Evolutionary conservation across 2,888 invertebrate genomes (phyloP).

Genomic region (Galerucella calmariensis): DNA sequence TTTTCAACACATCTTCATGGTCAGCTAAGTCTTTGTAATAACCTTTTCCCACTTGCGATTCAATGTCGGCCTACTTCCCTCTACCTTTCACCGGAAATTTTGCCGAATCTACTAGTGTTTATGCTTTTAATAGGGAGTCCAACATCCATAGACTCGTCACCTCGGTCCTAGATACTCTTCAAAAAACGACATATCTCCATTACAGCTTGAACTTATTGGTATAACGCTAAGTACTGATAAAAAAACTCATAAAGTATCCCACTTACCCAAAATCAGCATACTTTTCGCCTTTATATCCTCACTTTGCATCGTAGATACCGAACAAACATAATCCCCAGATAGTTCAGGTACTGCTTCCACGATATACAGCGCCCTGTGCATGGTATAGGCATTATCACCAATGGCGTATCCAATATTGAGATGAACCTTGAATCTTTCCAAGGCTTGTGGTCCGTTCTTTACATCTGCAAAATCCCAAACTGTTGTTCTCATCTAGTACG

Average conservation of each 20-base stretch:
- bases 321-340: slow-evolving; percentile 77
- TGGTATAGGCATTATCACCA: slow-evolving; percentile 69
- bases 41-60: no score
- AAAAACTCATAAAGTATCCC: background rate
- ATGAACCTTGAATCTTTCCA: slow-evolving; percentile 62
- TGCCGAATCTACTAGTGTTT: no score
- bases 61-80: no score
- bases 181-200: no score
- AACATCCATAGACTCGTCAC: no score
- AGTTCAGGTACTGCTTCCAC: slow-evolving; percentile 73
- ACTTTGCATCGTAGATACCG: slow-evolving; percentile 74
- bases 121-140: no score
- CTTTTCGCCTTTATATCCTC: slow-evolving; percentile 71
- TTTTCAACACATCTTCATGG: no score
- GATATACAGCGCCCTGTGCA: slow-evolving; percentile 75
- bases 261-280: slow-evolving; percentile 79
- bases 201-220: no score
- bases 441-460: slow-evolving; percentile 63
- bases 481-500: background rate
- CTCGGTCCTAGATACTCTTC: no score
- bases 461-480: slow-evolving; percentile 45
- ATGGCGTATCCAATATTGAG: slow-evolving; percentile 65
- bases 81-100: no score
- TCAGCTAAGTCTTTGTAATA: no score
- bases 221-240: no score